Evolutionary conservation across 2,113 vertebrate species (phyloP).

Genomic region (Sminthopsis crassicaudata): DNA sequence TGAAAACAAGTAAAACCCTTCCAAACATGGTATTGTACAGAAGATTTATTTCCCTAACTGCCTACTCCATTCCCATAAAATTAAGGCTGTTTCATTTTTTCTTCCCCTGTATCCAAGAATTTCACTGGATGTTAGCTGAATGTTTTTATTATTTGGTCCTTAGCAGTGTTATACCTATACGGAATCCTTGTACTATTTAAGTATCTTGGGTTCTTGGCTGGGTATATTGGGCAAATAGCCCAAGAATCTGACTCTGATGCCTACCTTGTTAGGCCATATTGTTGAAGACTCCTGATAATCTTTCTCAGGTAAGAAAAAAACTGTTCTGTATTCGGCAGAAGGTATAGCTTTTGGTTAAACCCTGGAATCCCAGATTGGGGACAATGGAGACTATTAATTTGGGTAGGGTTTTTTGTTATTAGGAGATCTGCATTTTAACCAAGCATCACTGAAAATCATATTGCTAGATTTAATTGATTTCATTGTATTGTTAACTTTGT

Average conservation of each 20-base stretch:
- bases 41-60: background rate
- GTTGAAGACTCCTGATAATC: constrained; percentile 26
- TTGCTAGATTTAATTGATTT: background rate
- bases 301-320: constrained; percentile 60
- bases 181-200: background rate
- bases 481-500: background rate
- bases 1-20: background rate
- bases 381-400: background rate
- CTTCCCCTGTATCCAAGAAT: background rate
- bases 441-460: background rate
- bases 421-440: background rate
- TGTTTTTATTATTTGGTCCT: accelerated
- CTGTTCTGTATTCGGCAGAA: background rate
- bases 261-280: constrained; percentile 29
- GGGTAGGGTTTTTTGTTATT: background rate
- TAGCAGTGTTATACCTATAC: background rate
- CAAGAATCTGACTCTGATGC: background rate
- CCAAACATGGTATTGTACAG: background rate
- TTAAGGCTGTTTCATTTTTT: background rate
- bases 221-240: constrained; percentile 16
- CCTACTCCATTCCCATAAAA: background rate
- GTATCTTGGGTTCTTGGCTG: background rate
- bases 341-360: background rate
- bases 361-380: background rate
- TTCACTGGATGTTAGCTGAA: background rate